Evolutionary conservation across 2,888 invertebrate species (phyloP), one percentile per base, ranked within the genome.

Genomic region (Ommatoiulus sabulosus): DNA sequence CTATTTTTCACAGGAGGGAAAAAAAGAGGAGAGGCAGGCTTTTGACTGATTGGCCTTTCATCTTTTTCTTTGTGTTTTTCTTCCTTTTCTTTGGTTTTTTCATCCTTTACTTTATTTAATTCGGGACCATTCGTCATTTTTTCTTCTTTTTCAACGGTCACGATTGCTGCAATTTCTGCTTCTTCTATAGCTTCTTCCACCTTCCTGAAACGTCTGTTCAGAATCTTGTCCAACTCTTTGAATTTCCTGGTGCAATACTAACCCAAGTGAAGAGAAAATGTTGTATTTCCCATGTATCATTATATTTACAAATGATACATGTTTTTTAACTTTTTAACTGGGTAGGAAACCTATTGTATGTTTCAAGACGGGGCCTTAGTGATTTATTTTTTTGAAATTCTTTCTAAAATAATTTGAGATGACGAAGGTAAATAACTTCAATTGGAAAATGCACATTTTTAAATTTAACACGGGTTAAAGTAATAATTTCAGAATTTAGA

Each of bases 221-320:
- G 93, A 91, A 96, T 96, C 90, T 95, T 95, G 91, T 95, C 94
- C 90, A 97, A 93, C 92, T 97, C 97, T 24, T 95, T 95, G 0
- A 95, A 95, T 12, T 96, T 94, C 3, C 95, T 94, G 0, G 96
- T 96, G 93, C 96, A 96, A 93, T 95, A 97, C 97, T 97, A 93
- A 24, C 89, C 90, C 88, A 89, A 44, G 85, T 35, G 85, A 52
- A 87, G 72, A 80, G 17, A 46, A 15, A 10, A 10, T 4, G 1
- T 12, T 4, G 1, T 12, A 46, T 10, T 52, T 52, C 4, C 52
- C 15, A 17, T 17, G 10, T 52, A 52, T 52, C 7, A 2, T 35
- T 12, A 10, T 15, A 17, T 15, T 52, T 52, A 52, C 52, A 15
- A 12, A 52, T 6, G 52, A 2, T 10, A 15, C 15, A 15, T 15